These are phyloP conservation scores for Agrochola circellaris DNA, from an alignment of 2,888 invertebrate genomes.

Conservation along the genomic window DNA sequence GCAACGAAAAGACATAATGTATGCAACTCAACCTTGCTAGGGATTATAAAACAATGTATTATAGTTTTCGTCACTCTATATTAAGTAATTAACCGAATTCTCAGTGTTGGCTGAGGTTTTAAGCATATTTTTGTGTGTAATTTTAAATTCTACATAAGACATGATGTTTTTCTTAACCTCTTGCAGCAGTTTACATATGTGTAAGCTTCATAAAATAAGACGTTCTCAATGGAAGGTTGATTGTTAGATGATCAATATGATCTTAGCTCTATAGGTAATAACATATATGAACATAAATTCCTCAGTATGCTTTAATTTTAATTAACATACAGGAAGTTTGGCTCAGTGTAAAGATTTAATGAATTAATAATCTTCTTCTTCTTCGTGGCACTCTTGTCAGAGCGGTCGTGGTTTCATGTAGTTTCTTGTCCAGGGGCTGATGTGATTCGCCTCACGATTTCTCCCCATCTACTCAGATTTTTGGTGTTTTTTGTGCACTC, in stretches of 20 bases:
- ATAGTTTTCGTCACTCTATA: slow-evolving; percentile 61
- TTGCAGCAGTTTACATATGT: slow-evolving; percentile 18
- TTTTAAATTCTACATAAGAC: slow-evolving; percentile 21
- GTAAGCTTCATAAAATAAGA: slow-evolving; percentile 16
- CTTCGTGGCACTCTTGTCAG: too few species aligned
- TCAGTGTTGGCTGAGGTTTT: slow-evolving; percentile 25
- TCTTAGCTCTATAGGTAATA: neutral
- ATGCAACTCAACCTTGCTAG: slow-evolving; percentile 72
- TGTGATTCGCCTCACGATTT: too few species aligned
- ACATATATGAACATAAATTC: neutral
- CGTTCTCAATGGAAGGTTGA: neutral
- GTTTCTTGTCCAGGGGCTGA: too few species aligned
- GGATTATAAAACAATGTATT: slow-evolving; percentile 71
- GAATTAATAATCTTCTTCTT: neutral
- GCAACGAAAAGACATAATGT: slow-evolving; percentile 74
- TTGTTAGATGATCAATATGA: neutral
- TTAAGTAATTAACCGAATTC: slow-evolving; percentile 55
- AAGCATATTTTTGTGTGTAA: slow-evolving; percentile 23
- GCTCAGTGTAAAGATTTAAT: neutral
- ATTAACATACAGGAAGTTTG: neutral
- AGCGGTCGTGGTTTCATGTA: too few species aligned
- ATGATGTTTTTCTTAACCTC: slow-evolving; percentile 14
- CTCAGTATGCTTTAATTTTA: slow-evolving; percentile 2
- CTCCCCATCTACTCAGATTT: too few species aligned
- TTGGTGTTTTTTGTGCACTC: too few species aligned